Percentiles rank a stretch among this genome's conserved stretches.
phyloP scores from a whole-genome alignment of 1,140 invertebrate genomes.

The Apis florea region DNA sequence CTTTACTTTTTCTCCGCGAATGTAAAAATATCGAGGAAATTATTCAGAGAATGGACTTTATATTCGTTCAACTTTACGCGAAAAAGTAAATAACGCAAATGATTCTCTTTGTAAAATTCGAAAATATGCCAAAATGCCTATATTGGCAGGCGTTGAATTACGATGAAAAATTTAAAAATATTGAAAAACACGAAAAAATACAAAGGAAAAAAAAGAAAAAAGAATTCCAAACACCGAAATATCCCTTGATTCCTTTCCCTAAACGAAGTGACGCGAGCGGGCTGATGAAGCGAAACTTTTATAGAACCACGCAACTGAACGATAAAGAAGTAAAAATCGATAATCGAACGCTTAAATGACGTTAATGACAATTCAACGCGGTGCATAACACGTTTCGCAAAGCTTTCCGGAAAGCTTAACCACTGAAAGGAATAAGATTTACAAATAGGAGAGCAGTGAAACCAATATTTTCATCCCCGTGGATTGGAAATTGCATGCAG shows the following conservation, averaged over 20 bases:
- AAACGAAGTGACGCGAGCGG: background rate
- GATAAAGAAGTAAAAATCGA: background rate
- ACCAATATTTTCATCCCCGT: background rate
- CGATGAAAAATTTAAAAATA: background rate
- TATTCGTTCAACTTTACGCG: no score
- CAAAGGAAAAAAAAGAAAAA: no score
- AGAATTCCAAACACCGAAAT: background rate
- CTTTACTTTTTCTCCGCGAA: no score
- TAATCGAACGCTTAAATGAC: background rate
- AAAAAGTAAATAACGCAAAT: no score
- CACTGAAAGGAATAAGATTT: background rate
- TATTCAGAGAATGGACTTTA: no score
- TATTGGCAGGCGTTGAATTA: no score
- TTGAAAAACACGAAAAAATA: no score
- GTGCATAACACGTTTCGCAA: background rate
- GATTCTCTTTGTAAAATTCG: no score
- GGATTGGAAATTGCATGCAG: no score
- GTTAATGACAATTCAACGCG: background rate
- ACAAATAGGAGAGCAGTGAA: background rate
- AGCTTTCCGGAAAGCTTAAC: background rate
- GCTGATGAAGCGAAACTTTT: background rate
- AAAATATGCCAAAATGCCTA: no score
- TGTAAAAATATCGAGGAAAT: no score
- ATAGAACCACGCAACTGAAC: background rate
- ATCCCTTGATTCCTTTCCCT: background rate